Evolutionary conservation across 2,113 vertebrate species (phyloP), one percentile per base, ranked within the genome.

Genomic region (Uropsilus gracilis): DNA sequence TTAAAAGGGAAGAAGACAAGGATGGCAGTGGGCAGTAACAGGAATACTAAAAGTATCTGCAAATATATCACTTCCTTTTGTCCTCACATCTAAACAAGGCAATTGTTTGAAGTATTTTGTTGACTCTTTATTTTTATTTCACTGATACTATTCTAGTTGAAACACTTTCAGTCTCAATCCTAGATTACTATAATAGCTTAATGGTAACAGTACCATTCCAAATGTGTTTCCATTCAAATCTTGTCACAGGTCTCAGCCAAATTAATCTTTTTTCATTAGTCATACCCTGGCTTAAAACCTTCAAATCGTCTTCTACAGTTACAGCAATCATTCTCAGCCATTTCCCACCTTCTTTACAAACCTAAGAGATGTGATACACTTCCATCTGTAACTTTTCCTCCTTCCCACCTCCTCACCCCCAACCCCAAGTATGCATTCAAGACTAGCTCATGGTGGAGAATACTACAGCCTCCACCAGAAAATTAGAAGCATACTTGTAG

Each of bases 11-110:
- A 26, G 26, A 66, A 66, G 63, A 16, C 9, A n/a, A 66, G 63
- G 12, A n/a, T 66, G 63, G 37, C 18, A 37, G 39, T 22, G 42
- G 53, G n/a, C 17, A 42, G n/a, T 82, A 37, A 81, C 9, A 59
- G 55, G 39, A 96, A 81, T 18, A 88, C 0, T 92, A 20, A 71
- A 82, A 76, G 46, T 86, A n/a, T 77, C 46, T 84, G 37, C 87
- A 63, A 86, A 53, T 57, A 77, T 24, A 42, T 8, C 82, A 48
- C 59, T 94, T 86, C 42, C 42, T 95, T 18, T 80, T 82, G 48
- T 18, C 30, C 80, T 73, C 18, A 66, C 17, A 88, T 61, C 57
- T 63, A 90, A 77, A 68, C 42, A 90, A 0, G n/a, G 95, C 87
- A 90, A 57, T 1, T 30, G 14, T 48, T 81, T 14, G 18, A 59